Evolutionary conservation across 2,113 vertebrate genomes (phyloP), one percentile per base, ranked within the genome.

Genomic region (Microcebus lehilahytsara): DNA sequence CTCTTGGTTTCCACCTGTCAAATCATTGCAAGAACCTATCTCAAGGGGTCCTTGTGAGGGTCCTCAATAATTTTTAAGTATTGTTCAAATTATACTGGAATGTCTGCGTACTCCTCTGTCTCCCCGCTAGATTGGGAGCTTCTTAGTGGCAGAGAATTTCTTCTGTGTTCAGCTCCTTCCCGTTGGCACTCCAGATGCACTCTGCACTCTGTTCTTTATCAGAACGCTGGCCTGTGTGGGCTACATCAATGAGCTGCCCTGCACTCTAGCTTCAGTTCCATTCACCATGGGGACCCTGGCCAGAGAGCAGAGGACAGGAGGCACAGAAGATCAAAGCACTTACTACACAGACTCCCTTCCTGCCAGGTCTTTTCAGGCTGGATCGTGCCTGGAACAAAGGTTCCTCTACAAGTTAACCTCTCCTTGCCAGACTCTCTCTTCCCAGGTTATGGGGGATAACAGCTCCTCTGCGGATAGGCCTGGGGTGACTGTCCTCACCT

Each of bases 341-440:
- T 71, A 37, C 4, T 42, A 8, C 16, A 34, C 17, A 30, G 46
- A 42, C 17, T 84, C 25, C 49, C n/a, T 89, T 22, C 34, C 58
- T n/a, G 19, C 30, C 0, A 0, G 9, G n/a, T 69, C 51, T 56
- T 8, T 11, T 20, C 37, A 16, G 30, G 40, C 3, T 10, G 6
- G 37, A 14, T 17, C 16, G 23, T 42, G n/a, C 17, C 60, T 42
- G 25, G 34, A 58, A 46, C 62, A 66, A 37, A 71, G 67, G n/a
- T 32, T 20, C 27, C 12, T 37, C 37, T 64, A 22, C 40, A 62
- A 56, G 17, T 8, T 46, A 22, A 37, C 32, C 46, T 71, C 81
- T 67, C 40, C n/a, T 85, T 12, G n/a, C 5, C 49, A 49, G n/a
- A 56, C 32, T n/a, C 46, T 74, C 17, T 56, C 40, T 51, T 71